Percentiles rank a stretch among this genome's conserved stretches.
Evolutionary conservation across 2,797 vertebrate species (phyloP).

Genomic region (Uromys caudimaculatus): DNA sequence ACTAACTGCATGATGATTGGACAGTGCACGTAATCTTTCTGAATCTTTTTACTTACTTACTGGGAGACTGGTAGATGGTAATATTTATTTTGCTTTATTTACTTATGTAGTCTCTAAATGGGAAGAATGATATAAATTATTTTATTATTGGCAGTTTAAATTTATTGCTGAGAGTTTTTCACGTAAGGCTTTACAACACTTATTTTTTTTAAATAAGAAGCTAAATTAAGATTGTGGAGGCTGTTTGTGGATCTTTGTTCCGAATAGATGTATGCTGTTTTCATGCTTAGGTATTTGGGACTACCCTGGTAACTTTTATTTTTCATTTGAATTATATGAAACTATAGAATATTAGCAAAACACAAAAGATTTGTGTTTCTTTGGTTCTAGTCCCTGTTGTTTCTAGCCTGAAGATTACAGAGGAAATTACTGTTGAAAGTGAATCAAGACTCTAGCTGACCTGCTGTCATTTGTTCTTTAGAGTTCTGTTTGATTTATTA

Average conservation of each 20-base stretch:
- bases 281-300: conserved; percentile 41
- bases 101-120: conserved; percentile 38
- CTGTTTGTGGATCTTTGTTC: conserved; percentile 25
- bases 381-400: neutral
- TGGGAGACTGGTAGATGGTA: conserved; percentile 55
- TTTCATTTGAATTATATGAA: conserved; percentile 49
- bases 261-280: conserved; percentile 3
- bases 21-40: conserved; percentile 61
- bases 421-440: neutral
- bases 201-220: neutral
- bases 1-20: conserved; percentile 79
- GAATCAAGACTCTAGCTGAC: neutral
- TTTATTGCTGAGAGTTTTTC: conserved; percentile 13
- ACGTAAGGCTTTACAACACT: neutral
- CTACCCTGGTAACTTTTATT: conserved; percentile 50
- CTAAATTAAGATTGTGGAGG: conserved; percentile 50
- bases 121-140: conserved; percentile 35
- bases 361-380: neutral
- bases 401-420: conserved; percentile 26
- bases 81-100: conserved; percentile 64
- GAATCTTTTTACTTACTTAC: conserved; percentile 52
- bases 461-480: conserved; percentile 23
- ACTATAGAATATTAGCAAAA: conserved; percentile 10
- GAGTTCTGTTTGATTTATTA: conserved; percentile 45
- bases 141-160: conserved; percentile 18